Evolutionary conservation across 64 coral and sea anemone species (phyloP), one percentile per base, ranked within the genome.

Genomic region (Actinia equina): DNA sequence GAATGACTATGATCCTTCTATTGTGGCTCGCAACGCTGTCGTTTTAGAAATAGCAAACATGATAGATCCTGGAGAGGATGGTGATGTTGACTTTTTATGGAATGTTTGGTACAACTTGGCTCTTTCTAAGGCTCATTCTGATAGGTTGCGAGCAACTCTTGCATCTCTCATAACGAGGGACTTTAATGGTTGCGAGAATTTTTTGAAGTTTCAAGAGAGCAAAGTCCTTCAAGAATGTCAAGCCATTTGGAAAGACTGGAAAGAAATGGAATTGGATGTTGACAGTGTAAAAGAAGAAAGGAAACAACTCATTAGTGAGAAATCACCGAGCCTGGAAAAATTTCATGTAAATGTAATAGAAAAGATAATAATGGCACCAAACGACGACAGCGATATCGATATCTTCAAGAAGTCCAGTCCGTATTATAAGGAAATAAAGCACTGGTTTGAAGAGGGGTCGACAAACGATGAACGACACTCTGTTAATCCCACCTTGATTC

Each of bases 21-120:
- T 93, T 3, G 69, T 93, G 19, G 86, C 91, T 89, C 91, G 91
- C 5, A 86, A 89, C 79, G 87, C 87, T 42, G 23, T 93, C 3
- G 20, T 89, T 0, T 52, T 93, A 20, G 71, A 89, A 43, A 88
- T 89, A 18, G 87, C 58, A 10, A 57, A 49, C n/a, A 63, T 17
- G 17, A 93, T 89, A n/a, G 65, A 93, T 70, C 82, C 92, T 23
- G 51, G 82, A 53, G 83, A 41, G 1, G 41, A 58, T 16, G 87
- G 61, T 1, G 92, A 89, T 64, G 42, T 93, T 0, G 87, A 93
- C 74, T 93, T 93, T 17, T 89, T 93, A 6, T 93, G 92, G 92
- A 93, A 93, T 58, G 84, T 89, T 10, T 93, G 92, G 92, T 93
- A 93, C 58, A 93, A 89, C 27, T 44, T 93, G 92, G 30, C 87